A percentile compares a stretch with the other conserved stretches of the same genome.
These are phyloP conservation scores for Mechanitis mazaeus DNA, from an alignment of 2,888 invertebrate species.

Conservation along the genomic window DNA sequence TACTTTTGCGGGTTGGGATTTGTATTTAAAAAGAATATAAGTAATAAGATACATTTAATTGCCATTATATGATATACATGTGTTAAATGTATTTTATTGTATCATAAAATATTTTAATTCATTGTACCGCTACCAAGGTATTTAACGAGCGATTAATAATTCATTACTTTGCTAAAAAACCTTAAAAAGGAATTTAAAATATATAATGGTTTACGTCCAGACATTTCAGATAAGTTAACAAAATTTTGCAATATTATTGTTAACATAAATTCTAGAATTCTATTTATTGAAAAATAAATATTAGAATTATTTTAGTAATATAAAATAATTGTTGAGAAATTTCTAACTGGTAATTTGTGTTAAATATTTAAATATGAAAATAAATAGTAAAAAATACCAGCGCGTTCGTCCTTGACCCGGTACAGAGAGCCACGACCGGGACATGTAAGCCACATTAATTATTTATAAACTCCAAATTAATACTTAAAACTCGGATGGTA, in stretches of 20 bases:
- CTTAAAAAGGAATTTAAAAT: constrained; percentile 18
- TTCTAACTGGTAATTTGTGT: no score
- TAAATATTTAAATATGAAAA: no score
- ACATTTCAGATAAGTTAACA: constrained; percentile 19
- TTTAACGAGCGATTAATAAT: constrained; percentile 20
- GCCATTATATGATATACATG: background rate
- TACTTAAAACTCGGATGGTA: constrained; percentile 53
- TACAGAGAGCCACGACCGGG: constrained; percentile 44
- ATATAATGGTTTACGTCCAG: constrained; percentile 16
- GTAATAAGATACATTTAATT: background rate
- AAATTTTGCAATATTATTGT: constrained; percentile 14
- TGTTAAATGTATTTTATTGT: constrained; percentile 4
- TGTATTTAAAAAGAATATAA: constrained; percentile 1
- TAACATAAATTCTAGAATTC: no score
- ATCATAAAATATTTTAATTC: constrained; percentile 20
- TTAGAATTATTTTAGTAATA: no score
- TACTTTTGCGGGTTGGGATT: constrained; percentile 3
- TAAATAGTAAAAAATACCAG: constrained; percentile 33
- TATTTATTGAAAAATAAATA: no score
- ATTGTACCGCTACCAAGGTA: constrained; percentile 15
- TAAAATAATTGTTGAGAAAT: no score
- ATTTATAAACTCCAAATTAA: constrained; percentile 70
- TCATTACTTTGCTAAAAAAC: constrained; percentile 19
- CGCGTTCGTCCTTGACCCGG: constrained; percentile 59
- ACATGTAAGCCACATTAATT: constrained; percentile 54